These are phyloP conservation scores for Junonia oenone DNA, from an alignment of 2,888 invertebrate species.

Conservation along the genomic window DNA sequence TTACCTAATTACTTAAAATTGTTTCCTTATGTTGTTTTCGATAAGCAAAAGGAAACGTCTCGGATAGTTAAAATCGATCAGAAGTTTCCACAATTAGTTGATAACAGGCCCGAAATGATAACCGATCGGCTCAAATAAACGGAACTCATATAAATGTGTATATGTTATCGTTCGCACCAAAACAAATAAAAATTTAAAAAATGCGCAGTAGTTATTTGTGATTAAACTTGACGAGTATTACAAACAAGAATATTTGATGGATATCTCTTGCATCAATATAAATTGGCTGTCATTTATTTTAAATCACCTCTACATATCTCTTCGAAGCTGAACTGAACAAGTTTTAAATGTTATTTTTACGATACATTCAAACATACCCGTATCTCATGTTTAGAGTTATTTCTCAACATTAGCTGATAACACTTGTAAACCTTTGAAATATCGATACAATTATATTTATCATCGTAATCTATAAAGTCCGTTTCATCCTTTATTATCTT, in stretches of 20 bases:
- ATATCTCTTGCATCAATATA: neutral
- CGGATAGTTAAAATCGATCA: conserved; percentile 34
- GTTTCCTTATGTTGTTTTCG: conserved; percentile 6
- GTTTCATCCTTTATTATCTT: conserved; percentile 6
- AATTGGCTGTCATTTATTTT: too few species aligned
- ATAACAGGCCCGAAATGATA: conserved; percentile 43
- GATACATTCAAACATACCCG: neutral
- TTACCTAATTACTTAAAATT: neutral
- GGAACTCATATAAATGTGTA: neutral
- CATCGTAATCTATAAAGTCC: neutral
- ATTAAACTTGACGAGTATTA: neutral
- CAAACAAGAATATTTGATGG: neutral
- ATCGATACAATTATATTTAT: conserved; percentile 2
- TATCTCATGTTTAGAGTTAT: neutral
- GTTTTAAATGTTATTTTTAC: neutral
- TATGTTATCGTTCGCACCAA: neutral
- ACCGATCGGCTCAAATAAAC: conserved; percentile 7
- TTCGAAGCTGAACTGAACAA: neutral
- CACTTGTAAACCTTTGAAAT: conserved; percentile 3
- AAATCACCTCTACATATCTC: neutral
- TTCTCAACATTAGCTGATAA: neutral
- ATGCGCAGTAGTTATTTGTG: neutral
- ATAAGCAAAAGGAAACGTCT: conserved; percentile 15
- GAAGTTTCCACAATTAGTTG: conserved; percentile 57
- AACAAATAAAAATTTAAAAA: neutral